Conservation (phyloP, 2,113 vertebrate species). For the Monopterus albus region DNA sequence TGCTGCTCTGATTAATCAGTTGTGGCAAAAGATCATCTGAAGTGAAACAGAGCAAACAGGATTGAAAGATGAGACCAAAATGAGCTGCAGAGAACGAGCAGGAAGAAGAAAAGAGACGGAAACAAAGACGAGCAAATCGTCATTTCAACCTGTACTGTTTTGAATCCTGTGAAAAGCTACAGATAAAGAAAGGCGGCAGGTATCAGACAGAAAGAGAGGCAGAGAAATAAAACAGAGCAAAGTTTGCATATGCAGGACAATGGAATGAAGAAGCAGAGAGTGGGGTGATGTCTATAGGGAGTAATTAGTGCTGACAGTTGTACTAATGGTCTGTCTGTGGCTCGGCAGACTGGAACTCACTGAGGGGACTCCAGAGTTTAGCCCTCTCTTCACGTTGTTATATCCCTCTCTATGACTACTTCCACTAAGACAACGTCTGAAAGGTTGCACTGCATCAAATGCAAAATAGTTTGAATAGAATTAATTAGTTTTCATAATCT, state of each 20-base stretch:
- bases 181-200: slow-evolving; percentile 20
- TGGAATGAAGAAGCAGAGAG: slow-evolving; percentile 1
- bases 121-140: neutral
- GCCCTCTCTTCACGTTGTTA: slow-evolving; percentile 6
- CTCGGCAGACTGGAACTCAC: slow-evolving; percentile 44
- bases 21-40: neutral
- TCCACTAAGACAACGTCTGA: slow-evolving; percentile 10
- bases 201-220: slow-evolving; percentile 16
- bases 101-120: neutral
- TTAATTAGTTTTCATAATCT: slow-evolving; percentile 15
- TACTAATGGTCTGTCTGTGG: slow-evolving; percentile 67
- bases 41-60: neutral
- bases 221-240: slow-evolving; percentile 1
- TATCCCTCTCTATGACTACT: slow-evolving; percentile 7
- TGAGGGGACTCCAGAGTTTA: slow-evolving; percentile 40
- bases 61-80: neutral
- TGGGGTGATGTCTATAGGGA: slow-evolving; percentile 52
- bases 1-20: no score
- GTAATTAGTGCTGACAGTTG: slow-evolving; percentile 70
- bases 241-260: slow-evolving; percentile 27
- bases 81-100: neutral
- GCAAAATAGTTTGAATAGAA: slow-evolving; percentile 22
- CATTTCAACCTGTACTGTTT: neutral
- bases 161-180: neutral
- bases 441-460: slow-evolving; percentile 9